phyloP scores from a whole-genome alignment of 2,797 vertebrate species.

The Gymnocypris eckloni region DNA sequence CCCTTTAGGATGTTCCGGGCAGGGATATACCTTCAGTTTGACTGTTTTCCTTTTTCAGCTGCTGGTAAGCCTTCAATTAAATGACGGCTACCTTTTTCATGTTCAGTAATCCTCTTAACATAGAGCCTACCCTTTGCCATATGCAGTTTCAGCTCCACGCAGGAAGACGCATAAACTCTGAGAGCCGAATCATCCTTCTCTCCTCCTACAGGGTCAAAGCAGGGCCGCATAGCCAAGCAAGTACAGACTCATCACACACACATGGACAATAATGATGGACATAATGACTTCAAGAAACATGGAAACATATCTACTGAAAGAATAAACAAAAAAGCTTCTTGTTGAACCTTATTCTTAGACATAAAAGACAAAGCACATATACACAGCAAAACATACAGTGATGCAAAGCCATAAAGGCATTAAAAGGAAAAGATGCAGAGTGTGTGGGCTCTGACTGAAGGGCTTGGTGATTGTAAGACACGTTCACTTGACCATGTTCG shows the following conservation, averaged over 20 bases:
- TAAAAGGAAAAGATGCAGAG: slow-evolving; percentile 9
- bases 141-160: slow-evolving; percentile 59
- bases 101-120: slow-evolving; percentile 84
- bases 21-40: slow-evolving; percentile 82
- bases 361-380: not conserved
- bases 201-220: slow-evolving; percentile 47
- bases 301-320: slow-evolving; percentile 72
- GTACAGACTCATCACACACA: slow-evolving; percentile 35
- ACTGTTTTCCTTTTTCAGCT: slow-evolving; percentile 76
- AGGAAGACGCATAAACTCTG: slow-evolving; percentile 61
- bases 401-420: slow-evolving; percentile 11
- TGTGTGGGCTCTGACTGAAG: slow-evolving; percentile 11
- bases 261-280: slow-evolving; percentile 72
- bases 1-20: slow-evolving; percentile 80
- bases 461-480: slow-evolving; percentile 45
- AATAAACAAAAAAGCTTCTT: not conserved
- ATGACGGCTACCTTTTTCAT: slow-evolving; percentile 84
- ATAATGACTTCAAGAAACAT: slow-evolving; percentile 83
- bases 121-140: slow-evolving; percentile 78
- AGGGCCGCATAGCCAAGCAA: slow-evolving; percentile 44
- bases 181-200: slow-evolving; percentile 64
- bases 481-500: slow-evolving; percentile 46
- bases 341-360: not conserved
- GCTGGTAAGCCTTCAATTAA: slow-evolving; percentile 87
- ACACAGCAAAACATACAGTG: not conserved